phyloP scores from a whole-genome alignment of 2,888 invertebrate genomes.

The Diogma glabrata region DNA sequence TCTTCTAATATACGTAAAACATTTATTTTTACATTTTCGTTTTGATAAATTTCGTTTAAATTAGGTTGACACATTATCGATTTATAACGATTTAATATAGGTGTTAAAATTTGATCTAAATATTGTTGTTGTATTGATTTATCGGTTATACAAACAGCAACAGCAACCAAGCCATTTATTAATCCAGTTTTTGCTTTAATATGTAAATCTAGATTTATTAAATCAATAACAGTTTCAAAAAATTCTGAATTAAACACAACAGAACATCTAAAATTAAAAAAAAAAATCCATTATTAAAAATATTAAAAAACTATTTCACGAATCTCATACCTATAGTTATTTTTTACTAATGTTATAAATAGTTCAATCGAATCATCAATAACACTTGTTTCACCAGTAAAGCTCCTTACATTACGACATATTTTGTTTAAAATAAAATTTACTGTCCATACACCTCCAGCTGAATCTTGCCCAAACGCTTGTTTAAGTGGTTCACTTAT shows the following conservation, averaged over 20 bases:
- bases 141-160: constrained; percentile 8
- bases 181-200: constrained; percentile 8
- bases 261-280: constrained; percentile 10
- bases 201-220: constrained; percentile 12
- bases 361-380: constrained; percentile 51
- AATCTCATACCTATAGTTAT: constrained; percentile 10
- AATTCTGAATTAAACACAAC: constrained; percentile 14
- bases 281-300: neutral
- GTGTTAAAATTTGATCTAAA: constrained; percentile 11
- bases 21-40: constrained; percentile 6
- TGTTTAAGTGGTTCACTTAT: constrained; percentile 44
- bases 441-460: constrained; percentile 48
- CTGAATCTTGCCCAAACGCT: constrained; percentile 55
- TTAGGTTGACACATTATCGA: constrained; percentile 4
- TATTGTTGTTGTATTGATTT: constrained; percentile 12
- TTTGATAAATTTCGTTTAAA: constrained; percentile 5
- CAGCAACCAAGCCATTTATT: constrained; percentile 12
- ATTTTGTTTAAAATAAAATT: constrained; percentile 54
- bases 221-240: constrained; percentile 13
- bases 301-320: neutral
- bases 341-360: constrained; percentile 30
- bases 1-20: constrained; percentile 11
- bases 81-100: constrained; percentile 11
- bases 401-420: constrained; percentile 47
- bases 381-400: constrained; percentile 48